These are phyloP conservation scores for Sturnus vulgaris DNA, from an alignment of 2,113 vertebrate species.

Conservation along the genomic window DNA sequence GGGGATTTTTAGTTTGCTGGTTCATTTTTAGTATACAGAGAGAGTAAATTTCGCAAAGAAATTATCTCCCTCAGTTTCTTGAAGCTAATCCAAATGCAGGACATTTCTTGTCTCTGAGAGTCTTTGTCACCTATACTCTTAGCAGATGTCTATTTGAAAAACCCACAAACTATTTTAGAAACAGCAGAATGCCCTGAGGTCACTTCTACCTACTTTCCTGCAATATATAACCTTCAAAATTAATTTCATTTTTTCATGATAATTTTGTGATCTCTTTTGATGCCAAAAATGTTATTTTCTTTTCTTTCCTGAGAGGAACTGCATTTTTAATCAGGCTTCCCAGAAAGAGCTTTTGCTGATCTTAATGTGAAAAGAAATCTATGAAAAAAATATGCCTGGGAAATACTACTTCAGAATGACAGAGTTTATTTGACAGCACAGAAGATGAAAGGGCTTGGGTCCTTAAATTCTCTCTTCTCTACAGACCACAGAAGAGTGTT, in stretches of 20 bases:
- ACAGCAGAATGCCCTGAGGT: conserved; percentile 9
- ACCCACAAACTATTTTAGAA: not conserved
- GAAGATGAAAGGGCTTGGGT: conserved; percentile 19
- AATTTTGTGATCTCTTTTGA: conserved; percentile 37
- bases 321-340: conserved; percentile 54
- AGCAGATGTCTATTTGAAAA: not conserved
- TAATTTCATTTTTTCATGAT: conserved; percentile 2
- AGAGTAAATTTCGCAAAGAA: not conserved
- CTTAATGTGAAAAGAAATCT: conserved; percentile 44
- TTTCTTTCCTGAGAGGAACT: conserved; percentile 30
- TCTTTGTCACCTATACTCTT: not conserved
- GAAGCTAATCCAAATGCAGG: not conserved
- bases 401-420: conserved; percentile 49
- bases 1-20: not conserved
- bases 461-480: conserved; percentile 6
- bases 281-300: conserved; percentile 22
- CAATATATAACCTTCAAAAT: not conserved
- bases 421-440: conserved; percentile 27
- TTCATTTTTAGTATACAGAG: not conserved
- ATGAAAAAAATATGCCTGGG: not conserved
- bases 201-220: not conserved
- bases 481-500: not conserved
- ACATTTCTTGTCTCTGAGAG: not conserved
- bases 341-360: conserved; percentile 46
- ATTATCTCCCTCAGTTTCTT: not conserved